A percentile compares a stretch with the other conserved stretches of the same genome.
These are phyloP conservation scores for Vollenhovia emeryi DNA, from an alignment of 1,140 invertebrate species.

Conservation along the genomic window DNA sequence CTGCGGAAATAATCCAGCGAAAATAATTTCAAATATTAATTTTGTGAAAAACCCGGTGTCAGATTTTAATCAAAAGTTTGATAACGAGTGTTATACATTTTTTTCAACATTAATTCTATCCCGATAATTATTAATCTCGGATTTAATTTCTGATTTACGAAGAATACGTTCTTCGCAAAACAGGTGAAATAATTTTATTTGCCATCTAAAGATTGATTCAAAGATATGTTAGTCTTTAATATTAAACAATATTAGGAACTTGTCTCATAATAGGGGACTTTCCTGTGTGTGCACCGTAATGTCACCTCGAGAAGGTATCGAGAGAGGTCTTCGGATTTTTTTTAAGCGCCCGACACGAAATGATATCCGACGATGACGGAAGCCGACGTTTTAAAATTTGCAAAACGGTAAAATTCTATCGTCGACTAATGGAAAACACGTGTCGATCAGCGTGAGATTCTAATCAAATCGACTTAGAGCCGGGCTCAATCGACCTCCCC, in stretches of 20 bases:
- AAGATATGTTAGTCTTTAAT: too few species aligned
- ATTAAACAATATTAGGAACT: too few species aligned
- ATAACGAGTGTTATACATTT: not conserved
- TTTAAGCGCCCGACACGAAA: not conserved
- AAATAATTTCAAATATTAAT: not conserved
- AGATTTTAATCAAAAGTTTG: slow-evolving; percentile 10
- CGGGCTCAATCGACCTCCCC: slow-evolving; percentile 10
- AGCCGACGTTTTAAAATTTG: slow-evolving; percentile 14
- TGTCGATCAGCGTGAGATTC: slow-evolving; percentile 48
- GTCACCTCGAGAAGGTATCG: not conserved
- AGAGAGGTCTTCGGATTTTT: not conserved
- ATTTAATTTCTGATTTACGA: not conserved
- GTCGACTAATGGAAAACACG: slow-evolving; percentile 37
- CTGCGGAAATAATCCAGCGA: not conserved
- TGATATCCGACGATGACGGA: not conserved
- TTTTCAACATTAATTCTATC: not conserved
- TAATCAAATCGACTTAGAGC: slow-evolving; percentile 58
- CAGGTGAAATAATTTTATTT: too few species aligned
- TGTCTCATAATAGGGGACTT: too few species aligned
- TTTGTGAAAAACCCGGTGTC: not conserved
- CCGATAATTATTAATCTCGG: not conserved
- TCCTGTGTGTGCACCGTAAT: not conserved
- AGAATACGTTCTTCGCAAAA: not conserved
- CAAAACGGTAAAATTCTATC: slow-evolving; percentile 36
- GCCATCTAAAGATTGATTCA: too few species aligned